Base-by-base conservation (phyloP, 1,140 invertebrate species). In the Sycophaga agraensis region DNA sequence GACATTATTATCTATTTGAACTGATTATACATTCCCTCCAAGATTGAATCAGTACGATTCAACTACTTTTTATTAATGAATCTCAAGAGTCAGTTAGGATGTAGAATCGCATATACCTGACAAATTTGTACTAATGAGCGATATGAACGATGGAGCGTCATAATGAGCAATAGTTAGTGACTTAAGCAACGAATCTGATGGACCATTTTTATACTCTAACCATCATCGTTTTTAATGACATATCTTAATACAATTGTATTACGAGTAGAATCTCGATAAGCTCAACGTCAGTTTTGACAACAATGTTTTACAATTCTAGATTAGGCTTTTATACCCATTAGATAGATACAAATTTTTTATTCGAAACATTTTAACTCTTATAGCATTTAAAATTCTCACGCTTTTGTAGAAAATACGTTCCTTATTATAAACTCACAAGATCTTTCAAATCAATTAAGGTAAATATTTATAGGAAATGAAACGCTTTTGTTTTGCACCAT, bases 21-120 rank as follows among this genome's bases (percentile, higher is more conserved):
- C 49, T 37, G 39, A 46, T 42, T 40, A 56, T 35, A 51, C 49
- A 64, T 64, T 64, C 62, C 62, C 55, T 64, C 62, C 62, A 64
- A 31, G 16, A 24, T 17, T 17, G 45, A 63, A 50, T 56, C 39
- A 9, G 7, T 19, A 39, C 4, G 46, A 43, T 56, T 63, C 45
- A 12, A 8, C 42, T 22, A 61, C 46, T 60, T 54, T 34, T 37
- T 60, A 60, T 12, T 19, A 54, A 12, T 14, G 42, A 54, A 60
- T 60, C 50, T 60, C 59, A 54, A 45, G 14, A 35, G 37, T 12
- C 50, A 39, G 28, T 34, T 58, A n/a, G n/a, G n/a, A 21, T 49
- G 22, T 39, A 49, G 35, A 11, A 50, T 31, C 19, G 26, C 57
- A 34, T n/a, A n/a, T 42, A 59, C 46, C 34, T 59, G 46, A 59